A percentile compares a stretch with the other conserved stretches of the same genome.
These are phyloP conservation scores for Corella eumyota DNA, from an alignment of 23 tunicate species.

Conservation along the genomic window DNA sequence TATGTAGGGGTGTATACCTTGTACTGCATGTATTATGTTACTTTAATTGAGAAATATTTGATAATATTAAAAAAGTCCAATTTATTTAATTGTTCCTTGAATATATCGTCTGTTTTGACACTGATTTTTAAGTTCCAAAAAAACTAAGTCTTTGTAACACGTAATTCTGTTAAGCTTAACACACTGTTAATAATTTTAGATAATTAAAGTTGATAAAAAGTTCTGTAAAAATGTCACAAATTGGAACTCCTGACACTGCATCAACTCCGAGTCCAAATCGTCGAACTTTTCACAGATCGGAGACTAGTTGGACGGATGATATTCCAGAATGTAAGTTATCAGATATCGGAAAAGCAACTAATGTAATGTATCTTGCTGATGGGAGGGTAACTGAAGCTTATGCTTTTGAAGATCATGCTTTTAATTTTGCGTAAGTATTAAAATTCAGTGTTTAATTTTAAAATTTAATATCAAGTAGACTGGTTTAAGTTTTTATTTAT, in stretches of 20 bases:
- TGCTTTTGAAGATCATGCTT: slow-evolving; percentile 60
- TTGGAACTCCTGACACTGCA: slow-evolving; percentile 25
- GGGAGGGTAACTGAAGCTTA: slow-evolving; percentile 59
- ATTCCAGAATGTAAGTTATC: slow-evolving; percentile 66
- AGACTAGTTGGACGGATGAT: slow-evolving; percentile 88
- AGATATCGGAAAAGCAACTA: slow-evolving; percentile 69
- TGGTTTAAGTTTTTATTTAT: not conserved
- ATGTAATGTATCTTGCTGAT: slow-evolving; percentile 55
- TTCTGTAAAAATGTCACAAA: too few species aligned
- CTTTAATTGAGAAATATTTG: too few species aligned
- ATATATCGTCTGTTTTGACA: too few species aligned
- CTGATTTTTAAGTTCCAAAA: too few species aligned
- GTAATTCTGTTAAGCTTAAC: too few species aligned
- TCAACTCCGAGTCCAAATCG: slow-evolving; percentile 41
- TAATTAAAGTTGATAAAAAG: too few species aligned
- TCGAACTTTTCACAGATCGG: slow-evolving; percentile 21
- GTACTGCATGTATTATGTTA: too few species aligned
- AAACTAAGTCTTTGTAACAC: too few species aligned
- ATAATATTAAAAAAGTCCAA: too few species aligned
- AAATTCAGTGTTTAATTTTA: not conserved
- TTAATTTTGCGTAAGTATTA: slow-evolving; percentile 63
- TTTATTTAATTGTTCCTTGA: too few species aligned
- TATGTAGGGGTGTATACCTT: too few species aligned
- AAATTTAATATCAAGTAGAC: not conserved
- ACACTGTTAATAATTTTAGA: too few species aligned